Percentiles rank a stretch among this genome's conserved stretches.
These are phyloP conservation scores for Arrhopalites spinosus DNA, from an alignment of 2,888 invertebrate species.

Conservation along the genomic window DNA sequence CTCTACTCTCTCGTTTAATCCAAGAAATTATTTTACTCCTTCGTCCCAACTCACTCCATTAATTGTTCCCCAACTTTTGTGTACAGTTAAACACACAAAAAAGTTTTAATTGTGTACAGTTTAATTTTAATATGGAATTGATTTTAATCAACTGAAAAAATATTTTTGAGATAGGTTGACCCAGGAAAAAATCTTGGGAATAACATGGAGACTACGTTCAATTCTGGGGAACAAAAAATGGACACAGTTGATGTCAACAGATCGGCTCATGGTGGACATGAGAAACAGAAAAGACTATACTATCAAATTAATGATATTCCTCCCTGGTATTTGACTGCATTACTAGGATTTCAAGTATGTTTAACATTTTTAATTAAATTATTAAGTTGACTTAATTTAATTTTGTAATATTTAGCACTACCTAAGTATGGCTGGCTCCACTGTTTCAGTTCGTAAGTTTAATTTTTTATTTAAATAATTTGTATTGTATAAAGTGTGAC, in stretches of 20 bases:
- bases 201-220: not conserved
- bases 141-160: not conserved
- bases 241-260: not conserved
- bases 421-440: conserved; percentile 83
- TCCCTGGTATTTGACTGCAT: conserved; percentile 60
- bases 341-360: conserved; percentile 60
- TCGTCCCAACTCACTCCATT: no score
- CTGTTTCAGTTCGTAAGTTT: conserved; percentile 81
- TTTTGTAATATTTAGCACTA: conserved; percentile 60
- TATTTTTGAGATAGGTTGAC: not conserved
- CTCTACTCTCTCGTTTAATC: no score
- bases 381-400: not conserved
- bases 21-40: no score
- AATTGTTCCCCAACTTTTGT: no score
- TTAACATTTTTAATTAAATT: not conserved
- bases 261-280: not conserved
- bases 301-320: conserved; percentile 59
- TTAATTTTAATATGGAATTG: no score
- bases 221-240: not conserved
- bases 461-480: no score
- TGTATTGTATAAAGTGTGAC: no score
- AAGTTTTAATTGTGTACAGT: no score
- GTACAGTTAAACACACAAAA: not conserved
- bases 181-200: not conserved
- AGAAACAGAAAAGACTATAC: conserved; percentile 23